These are phyloP conservation scores for Drosophila mercatorum DNA, from an alignment of 2,888 invertebrate genomes.

Conservation along the genomic window DNA sequence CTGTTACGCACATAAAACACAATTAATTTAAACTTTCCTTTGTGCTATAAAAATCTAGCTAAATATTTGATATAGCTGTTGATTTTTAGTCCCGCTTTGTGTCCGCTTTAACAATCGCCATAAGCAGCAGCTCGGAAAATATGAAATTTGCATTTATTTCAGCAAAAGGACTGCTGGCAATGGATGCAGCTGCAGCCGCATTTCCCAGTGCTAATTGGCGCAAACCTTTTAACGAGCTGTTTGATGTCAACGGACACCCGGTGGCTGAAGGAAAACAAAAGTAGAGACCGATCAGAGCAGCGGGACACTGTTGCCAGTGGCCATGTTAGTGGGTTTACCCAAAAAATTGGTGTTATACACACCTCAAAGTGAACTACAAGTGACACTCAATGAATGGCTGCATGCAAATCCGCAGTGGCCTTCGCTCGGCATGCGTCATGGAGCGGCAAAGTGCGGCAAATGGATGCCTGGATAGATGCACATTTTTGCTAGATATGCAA, in stretches of 20 bases:
- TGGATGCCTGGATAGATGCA: constrained; percentile 4
- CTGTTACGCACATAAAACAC: not conserved
- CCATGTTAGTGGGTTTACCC: constrained; percentile 1
- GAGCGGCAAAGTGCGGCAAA: constrained; percentile 24
- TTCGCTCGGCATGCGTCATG: constrained; percentile 19
- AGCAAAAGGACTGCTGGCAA: constrained; percentile 7
- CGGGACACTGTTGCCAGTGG: constrained; percentile 6
- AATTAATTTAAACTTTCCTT: not conserved
- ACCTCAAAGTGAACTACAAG: constrained; percentile 31
- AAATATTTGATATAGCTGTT: not conserved
- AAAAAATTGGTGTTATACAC: constrained; percentile 12
- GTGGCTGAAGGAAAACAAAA: not conserved
- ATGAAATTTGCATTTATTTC: constrained; percentile 10
- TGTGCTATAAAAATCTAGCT: not conserved
- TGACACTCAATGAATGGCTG: constrained; percentile 22
- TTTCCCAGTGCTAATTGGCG: constrained; percentile 34
- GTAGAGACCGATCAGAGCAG: not conserved
- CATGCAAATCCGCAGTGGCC: constrained; percentile 19
- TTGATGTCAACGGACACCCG: constrained; percentile 18
- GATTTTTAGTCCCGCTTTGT: not conserved
- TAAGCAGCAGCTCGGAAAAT: not conserved
- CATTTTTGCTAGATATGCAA: constrained; percentile 31
- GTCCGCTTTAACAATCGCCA: not conserved
- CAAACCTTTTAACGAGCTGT: constrained; percentile 12
- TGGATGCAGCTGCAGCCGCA: not conserved